These are phyloP conservation scores for Anabas testudineus DNA, from an alignment of 2,797 vertebrate genomes.

Conservation along the genomic window DNA sequence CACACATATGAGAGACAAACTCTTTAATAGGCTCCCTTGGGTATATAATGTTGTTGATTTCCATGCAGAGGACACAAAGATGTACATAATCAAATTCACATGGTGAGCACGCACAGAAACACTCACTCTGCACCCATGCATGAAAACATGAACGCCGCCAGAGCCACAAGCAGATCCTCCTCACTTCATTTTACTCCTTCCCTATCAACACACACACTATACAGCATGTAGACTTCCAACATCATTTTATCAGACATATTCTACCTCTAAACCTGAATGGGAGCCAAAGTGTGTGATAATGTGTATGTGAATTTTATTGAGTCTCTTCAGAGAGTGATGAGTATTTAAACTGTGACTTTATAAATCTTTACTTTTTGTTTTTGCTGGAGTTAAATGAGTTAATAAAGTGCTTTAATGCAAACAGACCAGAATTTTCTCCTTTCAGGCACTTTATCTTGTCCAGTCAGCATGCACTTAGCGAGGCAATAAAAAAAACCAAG, in stretches of 20 bases:
- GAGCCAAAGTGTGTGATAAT: slow-evolving; percentile 8
- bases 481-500: slow-evolving; percentile 48
- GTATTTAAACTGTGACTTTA: slow-evolving; percentile 37
- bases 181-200: background rate
- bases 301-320: slow-evolving; percentile 14
- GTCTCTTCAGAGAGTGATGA: slow-evolving; percentile 10
- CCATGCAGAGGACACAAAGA: slow-evolving; percentile 56
- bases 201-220: background rate
- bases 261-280: slow-evolving; percentile 14
- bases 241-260: slow-evolving; percentile 6
- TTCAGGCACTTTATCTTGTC: slow-evolving; percentile 49
- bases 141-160: slow-evolving; percentile 51
- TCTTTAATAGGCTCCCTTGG: slow-evolving; percentile 81
- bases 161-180: background rate
- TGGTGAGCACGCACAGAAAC: slow-evolving; percentile 14
- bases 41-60: slow-evolving; percentile 71
- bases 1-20: slow-evolving; percentile 57
- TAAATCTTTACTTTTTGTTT: slow-evolving; percentile 42
- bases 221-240: slow-evolving; percentile 6
- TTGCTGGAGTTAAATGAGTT: slow-evolving; percentile 39
- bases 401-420: slow-evolving; percentile 46
- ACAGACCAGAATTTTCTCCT: slow-evolving; percentile 24
- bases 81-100: slow-evolving; percentile 64
- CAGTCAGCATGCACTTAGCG: slow-evolving; percentile 50
- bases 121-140: slow-evolving; percentile 31